Conservation (phyloP, 2,113 vertebrate genomes). For the Struthidea cinerea region DNA sequence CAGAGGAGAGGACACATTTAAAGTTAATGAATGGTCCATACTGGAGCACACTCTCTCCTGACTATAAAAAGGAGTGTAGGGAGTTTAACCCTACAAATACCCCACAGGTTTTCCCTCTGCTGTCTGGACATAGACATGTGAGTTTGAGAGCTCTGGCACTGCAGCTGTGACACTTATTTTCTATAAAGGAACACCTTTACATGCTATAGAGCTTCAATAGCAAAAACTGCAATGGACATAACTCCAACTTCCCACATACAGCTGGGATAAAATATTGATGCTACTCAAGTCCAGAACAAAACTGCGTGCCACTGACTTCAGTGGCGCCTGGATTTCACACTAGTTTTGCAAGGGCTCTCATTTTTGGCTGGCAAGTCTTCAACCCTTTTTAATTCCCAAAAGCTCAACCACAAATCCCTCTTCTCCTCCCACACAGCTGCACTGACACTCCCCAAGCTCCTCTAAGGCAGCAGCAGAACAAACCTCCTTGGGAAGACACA, state of each 20-base stretch:
- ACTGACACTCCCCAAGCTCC: not conserved
- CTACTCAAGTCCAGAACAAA: not conserved
- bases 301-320: not conserved
- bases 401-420: conserved; percentile 44
- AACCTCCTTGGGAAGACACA: not conserved
- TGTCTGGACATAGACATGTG: not conserved
- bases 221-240: not conserved
- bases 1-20: not conserved
- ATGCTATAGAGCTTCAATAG: not conserved
- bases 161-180: not conserved
- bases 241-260: not conserved
- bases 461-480: not conserved
- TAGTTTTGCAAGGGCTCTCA: not conserved
- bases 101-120: not conserved
- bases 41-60: not conserved
- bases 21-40: not conserved
- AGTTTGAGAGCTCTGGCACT: not conserved
- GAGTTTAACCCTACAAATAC: not conserved
- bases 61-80: not conserved
- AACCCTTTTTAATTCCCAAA: conserved; percentile 41
- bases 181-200: not conserved
- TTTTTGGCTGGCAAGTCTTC: conserved; percentile 28
- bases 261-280: not conserved
- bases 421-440: conserved; percentile 21
- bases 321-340: not conserved